Evolutionary conservation across 2,113 vertebrate genomes (phyloP).

Genomic region (Aptenodytes patagonicus): DNA sequence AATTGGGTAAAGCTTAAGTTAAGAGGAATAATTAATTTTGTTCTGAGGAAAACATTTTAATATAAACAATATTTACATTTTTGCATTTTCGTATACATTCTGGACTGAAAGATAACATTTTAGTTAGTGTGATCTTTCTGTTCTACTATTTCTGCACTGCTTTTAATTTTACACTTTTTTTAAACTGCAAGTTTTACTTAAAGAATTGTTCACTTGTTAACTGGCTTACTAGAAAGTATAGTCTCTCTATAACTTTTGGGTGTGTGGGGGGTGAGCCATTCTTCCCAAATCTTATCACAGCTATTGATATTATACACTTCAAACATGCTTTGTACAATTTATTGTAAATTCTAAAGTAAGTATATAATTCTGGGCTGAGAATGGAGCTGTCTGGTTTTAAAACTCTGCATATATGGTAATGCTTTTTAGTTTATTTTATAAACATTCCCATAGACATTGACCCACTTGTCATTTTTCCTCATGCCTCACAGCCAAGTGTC

Average conservation of each 20-base stretch:
- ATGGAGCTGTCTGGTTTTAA: not conserved
- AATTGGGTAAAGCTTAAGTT: not conserved
- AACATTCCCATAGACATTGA: not conserved
- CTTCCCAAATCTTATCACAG: not conserved
- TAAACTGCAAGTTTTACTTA: not conserved
- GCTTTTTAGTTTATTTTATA: not conserved
- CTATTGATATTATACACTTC: not conserved
- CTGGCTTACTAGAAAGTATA: not conserved
- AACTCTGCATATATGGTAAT: not conserved
- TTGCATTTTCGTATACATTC: not conserved
- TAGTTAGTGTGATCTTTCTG: not conserved
- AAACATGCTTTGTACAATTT: not conserved
- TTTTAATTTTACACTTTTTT: not conserved
- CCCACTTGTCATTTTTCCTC: not conserved
- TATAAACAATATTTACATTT: not conserved
- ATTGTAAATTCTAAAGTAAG: not conserved
- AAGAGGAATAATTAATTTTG: not conserved
- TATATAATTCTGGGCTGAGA: not conserved
- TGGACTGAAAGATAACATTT: not conserved
- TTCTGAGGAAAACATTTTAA: not conserved
- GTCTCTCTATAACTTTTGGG: not conserved
- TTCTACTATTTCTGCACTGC: not conserved
- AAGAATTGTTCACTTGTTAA: not conserved
- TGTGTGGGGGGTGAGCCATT: not conserved
- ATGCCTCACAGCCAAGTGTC: not conserved